Evolutionary conservation across 2,113 vertebrate genomes (phyloP), one percentile per base, ranked within the genome.

Genomic region (Pavo muticus): DNA sequence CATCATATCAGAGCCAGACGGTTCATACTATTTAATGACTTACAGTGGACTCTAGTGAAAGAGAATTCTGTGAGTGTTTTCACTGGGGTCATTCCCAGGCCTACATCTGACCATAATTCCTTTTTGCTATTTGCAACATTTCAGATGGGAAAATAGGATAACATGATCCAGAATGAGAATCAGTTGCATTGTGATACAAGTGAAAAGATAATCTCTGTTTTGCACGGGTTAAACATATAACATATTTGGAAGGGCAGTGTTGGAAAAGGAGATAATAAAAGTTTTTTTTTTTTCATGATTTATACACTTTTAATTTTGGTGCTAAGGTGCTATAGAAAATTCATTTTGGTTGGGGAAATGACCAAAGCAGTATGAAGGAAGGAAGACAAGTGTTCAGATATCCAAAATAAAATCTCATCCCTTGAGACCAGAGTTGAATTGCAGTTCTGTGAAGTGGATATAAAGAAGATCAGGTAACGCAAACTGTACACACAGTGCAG

Each of bases 391-490:
- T 25, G 65, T 15, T 65, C 39, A 61, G n/a, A 25, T 9, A 8
- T 40, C 35, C 32, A n/a, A 65, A 40, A 32, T 17, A 87, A 65
- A 61, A 47, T 17, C 15, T 56, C 16, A 69, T 21, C 35, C 7
- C 2, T 27, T 6, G 6, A 6, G 32, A 40, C 32, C 35, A 13
- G 6, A n/a, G 39, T 37, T 17, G 23, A 37, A n/a, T 17, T 0
- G 0, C 39, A 19, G 29, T 50, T 60, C 39, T 25, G 39, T 44
- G 1, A 57, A 42, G 39, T 25, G 19, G 6, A 24, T 14, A 44
- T 9, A 27, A 40, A 44, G 47, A 61, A 30, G 64, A 77, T 48
- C 14, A 29, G 10, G 10, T 16, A 57, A 3, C 17, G 7, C 0
- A 3, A 64, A 27, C 42, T 64, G 37, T n/a, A 45, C 3, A 3